Evolutionary conservation across 2,888 invertebrate species (phyloP), one percentile per base, ranked within the genome.

Genomic region (Agrochola lota): DNA sequence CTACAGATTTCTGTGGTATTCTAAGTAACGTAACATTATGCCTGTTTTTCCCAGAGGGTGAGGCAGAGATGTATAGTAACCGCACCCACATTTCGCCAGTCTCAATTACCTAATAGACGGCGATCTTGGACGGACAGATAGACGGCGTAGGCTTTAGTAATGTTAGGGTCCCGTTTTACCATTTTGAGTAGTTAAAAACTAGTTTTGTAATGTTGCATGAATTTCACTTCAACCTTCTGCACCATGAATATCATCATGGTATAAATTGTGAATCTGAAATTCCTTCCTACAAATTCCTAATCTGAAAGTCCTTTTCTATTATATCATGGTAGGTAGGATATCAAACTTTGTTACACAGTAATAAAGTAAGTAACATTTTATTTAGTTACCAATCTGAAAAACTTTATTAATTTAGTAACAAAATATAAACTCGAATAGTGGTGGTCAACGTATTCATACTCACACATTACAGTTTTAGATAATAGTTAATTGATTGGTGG

Each of bases 401-500:
- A 30, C 7, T 6, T 30, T 5, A 77, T 59, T 35, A 40, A 40
- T 40, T 23, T 81, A 55, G 23, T 52, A 66, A 63, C 67, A 71
- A 23, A 49, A 52, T 62, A 46, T 70, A 62, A 83, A 63, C 7
- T 49, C 17, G 55, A 84, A 70, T 57, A 52, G 17, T 69, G n/a
- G 30, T 66, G 84, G 71, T 78, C 84, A 78, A 40, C 66, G 49
- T 78, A 63, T 69, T 66, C 55, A 68, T 69, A 40, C n/a, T 59
- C 59, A 52, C 46, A 71, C n/a, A 68, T 40, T 30, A 59, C 43
- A 68, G 35, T 63, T 84, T 52, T 63, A 74, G 82, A 80, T 85
- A 82, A n/a, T n/a, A n/a, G n/a, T n/a, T n/a, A n/a, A n/a, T n/a
- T n/a, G n/a, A n/a, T n/a, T n/a, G n/a, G n/a, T n/a, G n/a, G n/a